phyloP scores from a whole-genome alignment of 1,140 invertebrate genomes.

The Stratiolaelaps scimitus region DNA sequence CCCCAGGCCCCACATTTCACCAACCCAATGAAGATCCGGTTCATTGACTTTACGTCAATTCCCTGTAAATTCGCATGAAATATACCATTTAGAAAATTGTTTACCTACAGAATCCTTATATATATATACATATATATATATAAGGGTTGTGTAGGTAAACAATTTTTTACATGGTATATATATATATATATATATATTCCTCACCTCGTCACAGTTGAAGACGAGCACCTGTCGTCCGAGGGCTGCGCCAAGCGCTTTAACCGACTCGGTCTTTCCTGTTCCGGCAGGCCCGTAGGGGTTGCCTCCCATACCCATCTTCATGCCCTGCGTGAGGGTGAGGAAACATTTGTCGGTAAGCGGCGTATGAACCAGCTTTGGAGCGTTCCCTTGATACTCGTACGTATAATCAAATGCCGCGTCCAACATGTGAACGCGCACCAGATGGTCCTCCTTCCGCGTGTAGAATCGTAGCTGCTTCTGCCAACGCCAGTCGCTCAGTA shows the following conservation, averaged over 20 bases:
- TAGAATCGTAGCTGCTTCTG: conserved; percentile 69
- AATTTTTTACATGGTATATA: conserved; percentile 29
- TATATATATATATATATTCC: conserved; percentile 29
- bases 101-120: conserved; percentile 1
- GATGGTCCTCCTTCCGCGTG: conserved; percentile 42
- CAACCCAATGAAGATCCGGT: conserved; percentile 74
- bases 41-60: conserved; percentile 86
- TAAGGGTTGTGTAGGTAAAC: conserved; percentile 5
- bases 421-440: conserved; percentile 51
- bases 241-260: conserved; percentile 79
- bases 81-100: no score
- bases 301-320: conserved; percentile 87
- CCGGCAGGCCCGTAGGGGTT: conserved; percentile 98
- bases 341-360: conserved; percentile 89
- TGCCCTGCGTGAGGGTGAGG: conserved; percentile 78
- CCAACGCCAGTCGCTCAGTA: conserved; percentile 70
- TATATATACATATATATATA: conserved; percentile 26
- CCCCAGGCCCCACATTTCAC: conserved; percentile 94
- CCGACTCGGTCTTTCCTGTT: conserved; percentile 93
- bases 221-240: conserved; percentile 84
- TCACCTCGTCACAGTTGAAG: conserved; percentile 93
- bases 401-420: conserved; percentile 86
- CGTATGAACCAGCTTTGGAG: conserved; percentile 77
- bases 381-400: conserved; percentile 93
- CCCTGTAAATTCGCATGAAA: conserved; percentile 52